Conservation (phyloP, 2,113 vertebrate species). For the Accipiter virgatus region DNA sequence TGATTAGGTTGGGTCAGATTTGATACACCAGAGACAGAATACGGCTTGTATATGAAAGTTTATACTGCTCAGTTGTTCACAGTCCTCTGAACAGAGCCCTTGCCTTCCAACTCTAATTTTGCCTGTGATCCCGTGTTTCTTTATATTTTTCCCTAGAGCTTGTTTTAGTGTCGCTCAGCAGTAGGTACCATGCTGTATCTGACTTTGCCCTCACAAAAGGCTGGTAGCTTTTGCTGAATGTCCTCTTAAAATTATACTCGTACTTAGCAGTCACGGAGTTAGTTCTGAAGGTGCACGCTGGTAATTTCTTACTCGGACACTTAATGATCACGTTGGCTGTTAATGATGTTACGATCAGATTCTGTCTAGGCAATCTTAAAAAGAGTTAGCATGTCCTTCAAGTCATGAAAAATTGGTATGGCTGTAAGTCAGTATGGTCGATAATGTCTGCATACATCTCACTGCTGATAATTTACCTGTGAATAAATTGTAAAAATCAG, state of each 20-base stretch:
- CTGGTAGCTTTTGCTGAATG: background rate
- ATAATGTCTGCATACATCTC: background rate
- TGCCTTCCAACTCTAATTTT: background rate
- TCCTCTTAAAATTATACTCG: background rate
- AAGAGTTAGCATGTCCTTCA: background rate
- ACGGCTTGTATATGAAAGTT: background rate
- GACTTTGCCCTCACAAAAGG: background rate
- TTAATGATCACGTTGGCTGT: background rate
- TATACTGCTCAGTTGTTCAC: background rate
- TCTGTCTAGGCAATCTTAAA: background rate
- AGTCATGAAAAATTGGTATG: background rate
- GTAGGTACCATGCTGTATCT: background rate
- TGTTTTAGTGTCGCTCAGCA: background rate
- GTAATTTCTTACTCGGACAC: background rate
- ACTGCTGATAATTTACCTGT: background rate
- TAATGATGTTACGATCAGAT: background rate
- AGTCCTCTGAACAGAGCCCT: background rate
- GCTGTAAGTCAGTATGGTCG: background rate
- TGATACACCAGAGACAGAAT: background rate
- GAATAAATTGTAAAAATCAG: background rate
- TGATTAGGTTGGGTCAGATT: background rate
- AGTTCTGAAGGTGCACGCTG: background rate
- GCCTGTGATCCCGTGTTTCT: background rate
- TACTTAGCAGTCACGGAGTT: background rate
- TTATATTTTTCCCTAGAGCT: background rate